Evolutionary conservation across 2,113 vertebrate genomes (phyloP).

Genomic region (Caranx ignobilis): DNA sequence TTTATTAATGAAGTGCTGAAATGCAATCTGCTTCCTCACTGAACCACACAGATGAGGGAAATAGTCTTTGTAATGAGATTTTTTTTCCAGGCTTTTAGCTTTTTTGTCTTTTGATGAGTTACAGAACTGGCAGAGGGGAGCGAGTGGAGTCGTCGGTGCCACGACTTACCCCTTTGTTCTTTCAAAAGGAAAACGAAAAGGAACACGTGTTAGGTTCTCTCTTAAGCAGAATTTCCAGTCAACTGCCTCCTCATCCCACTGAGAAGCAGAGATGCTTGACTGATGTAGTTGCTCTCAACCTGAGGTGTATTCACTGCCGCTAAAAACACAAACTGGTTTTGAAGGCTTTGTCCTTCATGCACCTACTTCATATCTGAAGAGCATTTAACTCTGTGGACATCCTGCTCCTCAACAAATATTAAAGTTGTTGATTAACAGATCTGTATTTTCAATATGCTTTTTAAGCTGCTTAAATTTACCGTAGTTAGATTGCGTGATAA

Average conservation of each 20-base stretch:
- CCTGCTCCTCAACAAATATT: too few relatives aligned
- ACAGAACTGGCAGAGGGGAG: constrained; percentile 29
- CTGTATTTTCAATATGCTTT: too few relatives aligned
- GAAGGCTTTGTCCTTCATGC: too few relatives aligned
- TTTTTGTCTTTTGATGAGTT: constrained; percentile 71
- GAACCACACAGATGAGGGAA: constrained; percentile 77
- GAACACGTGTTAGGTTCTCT: constrained; percentile 25
- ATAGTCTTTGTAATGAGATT: constrained; percentile 80
- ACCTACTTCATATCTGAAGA: too few relatives aligned
- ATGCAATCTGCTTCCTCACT: constrained; percentile 80
- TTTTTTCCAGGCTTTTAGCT: constrained; percentile 55
- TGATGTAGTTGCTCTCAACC: constrained; percentile 12
- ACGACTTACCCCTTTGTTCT: constrained; percentile 40
- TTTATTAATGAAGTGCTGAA: constrained; percentile 82
- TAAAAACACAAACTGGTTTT: too few relatives aligned
- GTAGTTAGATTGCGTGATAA: too few relatives aligned
- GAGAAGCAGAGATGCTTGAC: constrained; percentile 18
- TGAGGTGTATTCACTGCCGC: neutral
- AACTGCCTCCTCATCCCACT: constrained; percentile 5
- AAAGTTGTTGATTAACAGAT: too few relatives aligned
- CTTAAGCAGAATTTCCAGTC: constrained; percentile 35
- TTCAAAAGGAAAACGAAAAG: constrained; percentile 19
- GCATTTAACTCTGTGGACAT: too few relatives aligned
- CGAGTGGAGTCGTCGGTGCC: constrained; percentile 15
- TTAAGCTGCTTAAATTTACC: too few relatives aligned